A percentile compares a stretch with the other conserved stretches of the same genome.
phyloP scores from a whole-genome alignment of 2,888 invertebrate genomes.

The Lithophane socia region DNA sequence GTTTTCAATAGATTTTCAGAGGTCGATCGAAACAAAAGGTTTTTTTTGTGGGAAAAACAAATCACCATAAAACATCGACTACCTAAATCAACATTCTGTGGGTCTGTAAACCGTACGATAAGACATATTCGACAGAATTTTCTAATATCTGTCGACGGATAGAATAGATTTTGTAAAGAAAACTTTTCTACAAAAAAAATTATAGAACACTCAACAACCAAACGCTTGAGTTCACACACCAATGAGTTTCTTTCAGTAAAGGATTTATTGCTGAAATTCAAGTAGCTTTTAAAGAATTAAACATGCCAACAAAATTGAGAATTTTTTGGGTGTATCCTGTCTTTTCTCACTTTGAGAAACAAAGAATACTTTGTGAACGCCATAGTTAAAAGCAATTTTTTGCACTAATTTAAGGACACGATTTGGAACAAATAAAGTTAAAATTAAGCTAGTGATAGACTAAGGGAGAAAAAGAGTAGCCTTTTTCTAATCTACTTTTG shows the following conservation, averaged over 20 bases:
- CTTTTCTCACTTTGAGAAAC: not conserved
- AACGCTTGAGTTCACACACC: not conserved
- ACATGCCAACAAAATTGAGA: too few relatives aligned
- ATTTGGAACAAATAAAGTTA: too few relatives aligned
- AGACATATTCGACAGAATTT: not conserved
- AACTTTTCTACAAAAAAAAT: not conserved
- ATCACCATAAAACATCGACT: not conserved
- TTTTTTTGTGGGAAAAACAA: not conserved
- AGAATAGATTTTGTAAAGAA: not conserved
- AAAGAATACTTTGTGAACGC: not conserved
- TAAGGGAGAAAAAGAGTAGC: too few relatives aligned
- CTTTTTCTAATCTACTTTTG: too few relatives aligned
- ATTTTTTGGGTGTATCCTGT: not conserved
- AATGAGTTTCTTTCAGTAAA: not conserved
- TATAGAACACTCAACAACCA: too few relatives aligned
- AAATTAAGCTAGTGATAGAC: too few relatives aligned
- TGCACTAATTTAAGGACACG: too few relatives aligned
- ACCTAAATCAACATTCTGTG: not conserved
- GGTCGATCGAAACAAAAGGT: not conserved
- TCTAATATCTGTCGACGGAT: not conserved
- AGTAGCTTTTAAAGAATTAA: not conserved
- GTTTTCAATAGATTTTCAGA: not conserved
- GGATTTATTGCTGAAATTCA: not conserved
- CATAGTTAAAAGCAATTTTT: constrained; percentile 3
- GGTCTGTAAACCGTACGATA: not conserved